phyloP scores from a whole-genome alignment of 2,797 vertebrate genomes.

The Anabas testudineus region DNA sequence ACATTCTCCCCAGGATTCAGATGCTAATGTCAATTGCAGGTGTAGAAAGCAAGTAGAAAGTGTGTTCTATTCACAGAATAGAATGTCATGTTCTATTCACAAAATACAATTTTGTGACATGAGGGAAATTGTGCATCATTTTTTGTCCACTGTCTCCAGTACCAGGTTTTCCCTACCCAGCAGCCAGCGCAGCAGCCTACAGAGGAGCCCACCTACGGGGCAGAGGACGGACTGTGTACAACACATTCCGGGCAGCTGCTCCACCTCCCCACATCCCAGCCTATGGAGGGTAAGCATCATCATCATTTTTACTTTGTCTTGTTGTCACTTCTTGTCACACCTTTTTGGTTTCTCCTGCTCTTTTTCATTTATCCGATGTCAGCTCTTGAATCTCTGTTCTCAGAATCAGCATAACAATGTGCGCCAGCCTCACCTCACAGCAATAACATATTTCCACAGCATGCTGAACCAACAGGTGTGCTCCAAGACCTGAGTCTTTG shows the following conservation, averaged over 20 bases:
- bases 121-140: background rate
- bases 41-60: background rate
- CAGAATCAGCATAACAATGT: conserved; percentile 43
- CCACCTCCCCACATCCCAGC: conserved; percentile 96
- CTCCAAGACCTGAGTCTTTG: conserved; percentile 79
- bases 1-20: conserved; percentile 19
- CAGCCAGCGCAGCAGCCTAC: conserved; percentile 90
- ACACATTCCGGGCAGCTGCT: conserved; percentile 93
- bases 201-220: conserved; percentile 95
- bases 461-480: conserved; percentile 64
- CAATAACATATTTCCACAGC: conserved; percentile 39
- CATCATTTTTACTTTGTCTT: conserved; percentile 17
- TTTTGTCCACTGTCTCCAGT: conserved; percentile 78
- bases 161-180: conserved; percentile 95
- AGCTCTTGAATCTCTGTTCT: conserved; percentile 24
- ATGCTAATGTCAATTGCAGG: conserved; percentile 5
- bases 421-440: conserved; percentile 43
- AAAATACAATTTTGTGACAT: background rate
- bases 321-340: conserved; percentile 8
- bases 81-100: background rate
- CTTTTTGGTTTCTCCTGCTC: conserved; percentile 8
- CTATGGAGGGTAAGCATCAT: conserved; percentile 93
- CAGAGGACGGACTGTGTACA: conserved; percentile 94
- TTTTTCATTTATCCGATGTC: conserved; percentile 6
- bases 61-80: background rate